These are phyloP conservation scores for Ptilorrhoa leucosticta DNA, from an alignment of 2,113 vertebrate genomes.

Conservation along the genomic window DNA sequence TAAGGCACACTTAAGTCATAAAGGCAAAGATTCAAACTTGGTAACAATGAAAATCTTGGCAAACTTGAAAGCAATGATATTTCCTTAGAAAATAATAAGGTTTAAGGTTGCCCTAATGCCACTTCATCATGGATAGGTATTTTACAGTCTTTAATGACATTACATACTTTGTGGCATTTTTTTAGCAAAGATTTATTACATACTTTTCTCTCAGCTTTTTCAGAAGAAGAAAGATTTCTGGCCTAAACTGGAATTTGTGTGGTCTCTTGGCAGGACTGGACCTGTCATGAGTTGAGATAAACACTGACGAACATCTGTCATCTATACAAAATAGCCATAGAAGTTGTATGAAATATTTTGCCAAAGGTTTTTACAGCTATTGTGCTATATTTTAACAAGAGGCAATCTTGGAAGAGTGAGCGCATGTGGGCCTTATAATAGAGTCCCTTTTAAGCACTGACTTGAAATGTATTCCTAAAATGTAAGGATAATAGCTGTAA, in stretches of 20 bases:
- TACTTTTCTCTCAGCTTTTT: background rate
- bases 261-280: background rate
- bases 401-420: background rate
- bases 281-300: background rate
- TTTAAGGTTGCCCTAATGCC: background rate
- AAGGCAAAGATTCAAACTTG: background rate
- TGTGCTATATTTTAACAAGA: background rate
- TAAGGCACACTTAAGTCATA: background rate
- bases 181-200: background rate
- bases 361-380: background rate
- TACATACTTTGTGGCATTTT: background rate
- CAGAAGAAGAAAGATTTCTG: background rate
- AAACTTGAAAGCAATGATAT: background rate
- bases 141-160: background rate
- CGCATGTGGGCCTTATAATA: background rate
- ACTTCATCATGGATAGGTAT: background rate
- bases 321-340: background rate
- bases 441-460: background rate
- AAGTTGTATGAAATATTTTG: background rate
- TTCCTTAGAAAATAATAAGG: background rate
- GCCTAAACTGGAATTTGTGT: background rate
- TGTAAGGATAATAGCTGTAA: background rate
- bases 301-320: background rate
- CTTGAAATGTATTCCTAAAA: background rate
- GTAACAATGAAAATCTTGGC: background rate